Percentiles rank a stretch among this genome's conserved stretches.
phyloP scores from a whole-genome alignment of 30 jellyfish, hydroid and myxozoan genomes.

The Catostylus mosaicus region DNA sequence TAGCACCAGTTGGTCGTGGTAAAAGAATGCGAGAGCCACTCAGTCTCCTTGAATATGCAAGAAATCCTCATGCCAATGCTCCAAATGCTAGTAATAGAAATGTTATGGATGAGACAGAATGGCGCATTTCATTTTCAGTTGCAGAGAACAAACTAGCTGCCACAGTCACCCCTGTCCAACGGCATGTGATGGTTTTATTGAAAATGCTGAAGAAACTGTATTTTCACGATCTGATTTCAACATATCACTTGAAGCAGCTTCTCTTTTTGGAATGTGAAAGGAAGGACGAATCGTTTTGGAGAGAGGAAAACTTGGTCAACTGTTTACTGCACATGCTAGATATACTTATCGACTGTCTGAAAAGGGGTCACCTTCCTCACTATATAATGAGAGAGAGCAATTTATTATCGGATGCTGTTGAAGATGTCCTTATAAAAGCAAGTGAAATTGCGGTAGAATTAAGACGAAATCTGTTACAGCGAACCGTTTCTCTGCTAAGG shows the following conservation, averaged over 20 bases:
- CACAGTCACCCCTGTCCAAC: slow-evolving; percentile 39
- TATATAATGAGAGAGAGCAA: slow-evolving; percentile 49
- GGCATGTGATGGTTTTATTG: slow-evolving; percentile 47
- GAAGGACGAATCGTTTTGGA: slow-evolving; percentile 16
- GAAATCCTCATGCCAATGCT: slow-evolving; percentile 14
- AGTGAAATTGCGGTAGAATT: slow-evolving; percentile 14
- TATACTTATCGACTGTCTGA: not conserved
- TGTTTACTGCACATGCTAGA: slow-evolving; percentile 26
- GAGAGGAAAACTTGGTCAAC: not conserved
- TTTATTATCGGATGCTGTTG: not conserved
- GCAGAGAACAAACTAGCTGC: slow-evolving; percentile 52
- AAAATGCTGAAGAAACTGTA: slow-evolving; percentile 35
- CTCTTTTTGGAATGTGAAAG: slow-evolving; percentile 43
- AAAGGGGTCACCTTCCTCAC: slow-evolving; percentile 30
- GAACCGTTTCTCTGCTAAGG: not conserved
- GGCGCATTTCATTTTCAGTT: slow-evolving; percentile 52
- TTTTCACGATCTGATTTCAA: slow-evolving; percentile 24
- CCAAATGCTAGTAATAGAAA: not conserved
- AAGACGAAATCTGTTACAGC: not conserved
- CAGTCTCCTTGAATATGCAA: slow-evolving; percentile 28
- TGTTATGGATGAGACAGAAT: slow-evolving; percentile 34
- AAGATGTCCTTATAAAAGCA: slow-evolving; percentile 3
- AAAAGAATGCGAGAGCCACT: slow-evolving; percentile 22
- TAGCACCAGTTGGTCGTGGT: slow-evolving; percentile 62
- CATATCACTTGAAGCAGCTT: slow-evolving; percentile 41